These are phyloP conservation scores for Heliconius melpomene DNA, from an alignment of 1,140 invertebrate species.

Conservation along the genomic window DNA sequence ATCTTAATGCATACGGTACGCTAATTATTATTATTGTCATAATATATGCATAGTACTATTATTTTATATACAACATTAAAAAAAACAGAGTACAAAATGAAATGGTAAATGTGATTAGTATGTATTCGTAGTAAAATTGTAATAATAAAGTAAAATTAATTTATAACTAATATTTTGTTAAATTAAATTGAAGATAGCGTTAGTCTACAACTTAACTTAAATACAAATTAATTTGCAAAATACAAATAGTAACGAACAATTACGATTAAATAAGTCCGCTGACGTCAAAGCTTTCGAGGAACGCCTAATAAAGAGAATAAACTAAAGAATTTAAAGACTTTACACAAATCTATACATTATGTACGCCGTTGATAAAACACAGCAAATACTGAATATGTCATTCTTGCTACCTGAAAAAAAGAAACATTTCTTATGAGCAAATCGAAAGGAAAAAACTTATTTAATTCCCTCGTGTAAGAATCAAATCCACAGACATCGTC, in stretches of 20 bases:
- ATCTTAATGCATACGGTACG: not conserved
- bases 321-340: not conserved
- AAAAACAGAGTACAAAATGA: too few relatives aligned
- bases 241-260: not conserved
- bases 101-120: too few relatives aligned
- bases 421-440: slow-evolving; percentile 23
- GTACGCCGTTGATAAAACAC: slow-evolving; percentile 67
- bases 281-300: not conserved
- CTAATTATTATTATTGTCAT: not conserved
- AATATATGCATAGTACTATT: not conserved
- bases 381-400: slow-evolving; percentile 72
- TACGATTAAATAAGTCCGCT: not conserved
- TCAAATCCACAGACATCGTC: too few relatives aligned
- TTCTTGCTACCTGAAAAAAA: slow-evolving; percentile 65
- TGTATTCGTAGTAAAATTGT: too few relatives aligned
- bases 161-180: too few relatives aligned
- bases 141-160: too few relatives aligned
- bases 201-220: too few relatives aligned
- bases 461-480: too few relatives aligned
- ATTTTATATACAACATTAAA: too few relatives aligned
- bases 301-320: not conserved
- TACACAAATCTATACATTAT: slow-evolving; percentile 15
- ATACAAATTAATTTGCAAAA: too few relatives aligned
- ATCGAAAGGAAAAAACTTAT: too few relatives aligned
- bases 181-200: too few relatives aligned